Evolutionary conservation across 2,113 vertebrate species (phyloP).

Genomic region (Amphilophus citrinellus): DNA sequence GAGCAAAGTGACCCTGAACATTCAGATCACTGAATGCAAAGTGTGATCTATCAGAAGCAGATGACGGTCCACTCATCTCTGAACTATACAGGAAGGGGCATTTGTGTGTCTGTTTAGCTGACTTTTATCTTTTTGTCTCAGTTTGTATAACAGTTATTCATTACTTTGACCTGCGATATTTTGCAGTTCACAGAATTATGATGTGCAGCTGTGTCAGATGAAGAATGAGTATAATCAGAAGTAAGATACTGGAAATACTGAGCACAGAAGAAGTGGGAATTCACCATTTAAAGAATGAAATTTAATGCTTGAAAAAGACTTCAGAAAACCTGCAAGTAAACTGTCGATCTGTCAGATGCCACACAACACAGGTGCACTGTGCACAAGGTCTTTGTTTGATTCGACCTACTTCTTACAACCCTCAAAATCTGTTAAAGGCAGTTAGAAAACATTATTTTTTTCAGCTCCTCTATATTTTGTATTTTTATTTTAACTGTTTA

Average conservation of each 20-base stretch:
- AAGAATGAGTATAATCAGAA: background rate
- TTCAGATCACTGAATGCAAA: conserved; percentile 6
- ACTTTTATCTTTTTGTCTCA: background rate
- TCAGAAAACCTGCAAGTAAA: background rate
- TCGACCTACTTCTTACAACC: background rate
- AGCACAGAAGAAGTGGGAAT: background rate
- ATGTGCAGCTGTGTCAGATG: background rate
- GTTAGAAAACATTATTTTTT: background rate
- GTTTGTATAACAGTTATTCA: too few relatives aligned
- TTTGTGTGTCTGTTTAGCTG: background rate
- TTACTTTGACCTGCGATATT: background rate
- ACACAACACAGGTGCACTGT: background rate
- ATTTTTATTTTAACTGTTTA: background rate
- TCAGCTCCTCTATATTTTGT: background rate
- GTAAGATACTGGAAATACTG: background rate
- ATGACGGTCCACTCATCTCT: background rate
- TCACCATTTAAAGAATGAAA: background rate
- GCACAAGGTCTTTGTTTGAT: background rate
- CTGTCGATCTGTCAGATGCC: background rate
- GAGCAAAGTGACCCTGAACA: conserved; percentile 5
- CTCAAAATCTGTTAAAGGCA: background rate
- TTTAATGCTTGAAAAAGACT: background rate
- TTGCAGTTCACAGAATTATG: background rate
- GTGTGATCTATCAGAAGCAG: background rate
- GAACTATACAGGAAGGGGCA: too few relatives aligned